Base-by-base conservation (phyloP, 2,797 vertebrate species). In the Nannoperca obscura region DNA sequence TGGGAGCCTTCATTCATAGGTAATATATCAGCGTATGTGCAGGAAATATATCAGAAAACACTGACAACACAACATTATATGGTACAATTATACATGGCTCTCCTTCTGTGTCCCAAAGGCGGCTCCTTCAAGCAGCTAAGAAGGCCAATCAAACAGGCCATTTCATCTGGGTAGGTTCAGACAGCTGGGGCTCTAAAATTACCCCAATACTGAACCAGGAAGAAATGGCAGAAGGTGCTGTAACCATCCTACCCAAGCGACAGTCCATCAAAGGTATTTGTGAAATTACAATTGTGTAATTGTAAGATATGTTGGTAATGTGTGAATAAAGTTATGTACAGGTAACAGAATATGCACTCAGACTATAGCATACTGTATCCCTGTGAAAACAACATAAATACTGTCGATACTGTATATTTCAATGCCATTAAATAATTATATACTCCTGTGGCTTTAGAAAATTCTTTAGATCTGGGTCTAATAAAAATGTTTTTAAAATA, bases 101-200 rank as follows among this genome's bases (percentile, higher is more conserved):
- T 81, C 5, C 46, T 30, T 52, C 19, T 81, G 34, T 80, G 7
- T 78, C 73, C 84, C 17, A 15, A 90, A 99, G 97, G 89, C 95
- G 96, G 38, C 97, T 99, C 76, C 94, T 99, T 71, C 96, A 96
- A 89, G 96, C 97, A 0, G 97, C 97, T 1, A 98, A 97, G 86
- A 96, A 94, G 85, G 97, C 97, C 2, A 98, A 98, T 91, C 97
- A 97, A 92, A 98, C 97, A 0, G 97, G 97, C 7, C 97, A 98
- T 83, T 99, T 99, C 93, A 97, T 99, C 93, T 99, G 97, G 97
- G 97, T 99, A 82, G 97, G 97, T 47, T 98, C 97, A 0, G 97
- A 99, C 93, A 99, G 97, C 93, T 99, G 97, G 97, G 97, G 97
- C 70, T 97, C 97, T 86, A 99, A 99, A 93, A 97, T 97, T 0